Conservation (phyloP, 2,113 vertebrate genomes). For the Macaca mulatta region DNA sequence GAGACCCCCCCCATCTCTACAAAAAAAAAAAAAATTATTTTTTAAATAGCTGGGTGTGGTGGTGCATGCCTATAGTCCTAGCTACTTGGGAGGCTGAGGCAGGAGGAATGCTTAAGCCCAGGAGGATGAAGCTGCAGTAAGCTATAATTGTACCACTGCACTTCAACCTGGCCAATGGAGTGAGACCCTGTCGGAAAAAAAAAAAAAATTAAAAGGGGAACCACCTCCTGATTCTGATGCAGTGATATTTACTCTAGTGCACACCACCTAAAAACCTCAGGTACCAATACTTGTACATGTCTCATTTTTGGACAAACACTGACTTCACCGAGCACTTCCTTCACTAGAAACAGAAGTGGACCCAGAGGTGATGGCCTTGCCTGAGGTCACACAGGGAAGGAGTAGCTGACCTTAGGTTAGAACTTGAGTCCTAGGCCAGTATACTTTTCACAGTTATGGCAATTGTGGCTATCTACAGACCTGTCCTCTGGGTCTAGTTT, state of each 20-base stretch:
- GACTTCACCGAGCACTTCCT: neutral
- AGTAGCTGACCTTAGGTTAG: neutral
- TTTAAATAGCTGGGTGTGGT: no score
- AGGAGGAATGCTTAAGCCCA: no score
- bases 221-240: neutral
- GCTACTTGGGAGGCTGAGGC: no score
- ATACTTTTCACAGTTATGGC: neutral
- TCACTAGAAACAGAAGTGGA: neutral
- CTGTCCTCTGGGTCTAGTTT: neutral
- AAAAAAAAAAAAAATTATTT: no score
- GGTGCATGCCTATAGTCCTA: no score
- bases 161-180: no score
- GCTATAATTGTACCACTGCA: no score
- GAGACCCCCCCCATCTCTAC: no score
- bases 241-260: neutral
- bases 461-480: neutral
- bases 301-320: neutral
- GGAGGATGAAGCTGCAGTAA: no score
- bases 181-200: no score
- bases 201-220: no score
- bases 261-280: neutral
- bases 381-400: neutral
- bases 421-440: neutral
- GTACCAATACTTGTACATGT: fast-evolving
- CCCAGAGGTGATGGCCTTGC: neutral